A percentile compares a stretch with the other conserved stretches of the same genome.
These are phyloP conservation scores for Zoanthus solanderi DNA, from an alignment of 92 coral and sea anemone genomes.

Conservation along the genomic window DNA sequence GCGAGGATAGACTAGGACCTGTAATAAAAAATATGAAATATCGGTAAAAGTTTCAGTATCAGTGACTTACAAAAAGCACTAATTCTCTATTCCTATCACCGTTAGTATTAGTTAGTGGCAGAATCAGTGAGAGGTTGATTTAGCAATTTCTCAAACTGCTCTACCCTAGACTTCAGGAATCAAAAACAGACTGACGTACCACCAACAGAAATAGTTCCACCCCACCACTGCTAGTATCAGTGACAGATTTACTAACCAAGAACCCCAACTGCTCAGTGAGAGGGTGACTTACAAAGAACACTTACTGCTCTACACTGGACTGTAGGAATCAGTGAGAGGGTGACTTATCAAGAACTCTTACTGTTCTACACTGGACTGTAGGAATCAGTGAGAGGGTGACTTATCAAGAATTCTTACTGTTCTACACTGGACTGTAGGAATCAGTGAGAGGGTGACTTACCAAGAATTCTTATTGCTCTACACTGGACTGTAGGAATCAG, in stretches of 20 bases:
- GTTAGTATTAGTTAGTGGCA: too few species aligned
- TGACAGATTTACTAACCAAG: too few species aligned
- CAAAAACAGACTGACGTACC: too few species aligned
- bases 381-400: not conserved
- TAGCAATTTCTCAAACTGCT: too few species aligned
- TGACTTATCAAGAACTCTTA: not conserved
- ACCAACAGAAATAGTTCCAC: too few species aligned
- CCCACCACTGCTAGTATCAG: too few species aligned
- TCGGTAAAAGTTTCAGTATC: too few species aligned
- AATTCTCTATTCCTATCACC: too few species aligned
- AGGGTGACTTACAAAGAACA: not conserved
- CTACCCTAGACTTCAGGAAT: too few species aligned
- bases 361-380: not conserved
- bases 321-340: not conserved
- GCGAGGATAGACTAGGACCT: conserved; percentile 34
- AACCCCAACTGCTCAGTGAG: not conserved
- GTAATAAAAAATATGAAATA: not conserved
- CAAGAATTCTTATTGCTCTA: not conserved
- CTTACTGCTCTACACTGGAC: not conserved
- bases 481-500: not conserved
- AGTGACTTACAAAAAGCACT: too few species aligned
- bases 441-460: not conserved
- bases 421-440: not conserved
- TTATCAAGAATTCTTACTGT: not conserved
- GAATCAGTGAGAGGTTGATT: too few species aligned